Evolutionary conservation across 2,113 vertebrate genomes (phyloP), one percentile per base, ranked within the genome.

Genomic region (Anser brachyrhynchus): DNA sequence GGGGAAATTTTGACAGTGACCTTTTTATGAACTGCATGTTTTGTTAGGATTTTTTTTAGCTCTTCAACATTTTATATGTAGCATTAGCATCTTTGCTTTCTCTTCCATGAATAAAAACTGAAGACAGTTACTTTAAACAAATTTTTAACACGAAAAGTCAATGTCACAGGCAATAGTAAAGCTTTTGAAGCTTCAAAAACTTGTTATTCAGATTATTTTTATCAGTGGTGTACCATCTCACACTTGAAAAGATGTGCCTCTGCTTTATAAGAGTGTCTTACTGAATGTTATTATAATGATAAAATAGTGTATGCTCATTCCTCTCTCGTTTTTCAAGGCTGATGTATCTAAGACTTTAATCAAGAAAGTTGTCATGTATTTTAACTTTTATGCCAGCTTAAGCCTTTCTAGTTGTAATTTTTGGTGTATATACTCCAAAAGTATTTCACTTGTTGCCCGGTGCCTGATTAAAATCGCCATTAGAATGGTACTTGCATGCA

Each of bases 131-230:
- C 92, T 93, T 95, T 92, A 96, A 96, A 93, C 83, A 87, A 26
- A 43, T 90, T 95, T 95, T 94, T 87, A 92, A 93, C 89, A 64
- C 79, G 58, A 92, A 92, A 93, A 95, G 84, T 94, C 77, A 93
- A 51, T 91, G 90, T 96, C 90, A 93, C 31, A 89, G 70, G 73
- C 83, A 94, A 89, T 70, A 96, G 86, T 1, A 0, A 92, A 89
- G 73, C 92, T 92, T 95, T 96, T 96, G 90, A 96, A 91, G 89
- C 96, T 96, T 95, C 84, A 94, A 70, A 91, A 84, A 58, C 46
- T 92, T 93, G 73, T 80, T 92, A 95, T 89, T 96, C 80, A 96
- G 90, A 86, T 95, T 94, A 95, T 94, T 96, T 95, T 96, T 94
- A 93, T 97, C 90, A 92, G 26, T 84, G 49, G 79, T 88, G 44